A percentile compares a stretch with the other conserved stretches of the same genome.
Conservation (phyloP, 2,113 vertebrate species). For the Caretta caretta region DNA sequence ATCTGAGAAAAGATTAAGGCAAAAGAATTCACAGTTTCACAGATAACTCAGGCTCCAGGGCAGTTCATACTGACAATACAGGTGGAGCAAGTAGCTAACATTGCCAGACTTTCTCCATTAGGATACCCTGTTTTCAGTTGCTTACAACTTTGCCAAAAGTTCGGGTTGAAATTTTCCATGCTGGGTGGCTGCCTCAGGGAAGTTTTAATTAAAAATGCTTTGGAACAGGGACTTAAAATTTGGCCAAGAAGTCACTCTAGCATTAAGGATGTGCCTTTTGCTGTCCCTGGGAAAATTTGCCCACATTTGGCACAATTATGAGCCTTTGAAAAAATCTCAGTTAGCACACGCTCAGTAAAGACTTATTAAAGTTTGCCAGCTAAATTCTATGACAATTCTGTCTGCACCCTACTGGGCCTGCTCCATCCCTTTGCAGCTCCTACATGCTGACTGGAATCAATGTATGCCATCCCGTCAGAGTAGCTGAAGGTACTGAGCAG, state of each 20-base stretch:
- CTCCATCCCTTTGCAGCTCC: background rate
- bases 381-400: background rate
- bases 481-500: too few relatives aligned
- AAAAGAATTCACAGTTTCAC: background rate
- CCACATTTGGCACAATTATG: background rate
- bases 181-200: fast-evolving
- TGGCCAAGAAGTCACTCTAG: too few relatives aligned
- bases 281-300: background rate
- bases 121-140: background rate
- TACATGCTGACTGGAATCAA: background rate
- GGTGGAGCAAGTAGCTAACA: background rate
- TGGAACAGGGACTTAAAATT: background rate
- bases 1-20: background rate
- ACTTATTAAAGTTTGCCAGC: background rate
- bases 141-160: background rate
- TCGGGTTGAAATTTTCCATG: background rate
- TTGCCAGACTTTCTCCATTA: background rate
- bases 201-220: background rate
- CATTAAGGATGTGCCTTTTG: background rate
- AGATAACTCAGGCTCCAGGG: background rate
- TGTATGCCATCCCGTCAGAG: too few relatives aligned
- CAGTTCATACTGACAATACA: background rate
- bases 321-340: background rate
- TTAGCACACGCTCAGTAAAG: background rate
- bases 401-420: background rate